A percentile compares a stretch with the other conserved stretches of the same genome.
phyloP scores from a whole-genome alignment of 2,797 vertebrate genomes.

The Poecilia velifera region DNA sequence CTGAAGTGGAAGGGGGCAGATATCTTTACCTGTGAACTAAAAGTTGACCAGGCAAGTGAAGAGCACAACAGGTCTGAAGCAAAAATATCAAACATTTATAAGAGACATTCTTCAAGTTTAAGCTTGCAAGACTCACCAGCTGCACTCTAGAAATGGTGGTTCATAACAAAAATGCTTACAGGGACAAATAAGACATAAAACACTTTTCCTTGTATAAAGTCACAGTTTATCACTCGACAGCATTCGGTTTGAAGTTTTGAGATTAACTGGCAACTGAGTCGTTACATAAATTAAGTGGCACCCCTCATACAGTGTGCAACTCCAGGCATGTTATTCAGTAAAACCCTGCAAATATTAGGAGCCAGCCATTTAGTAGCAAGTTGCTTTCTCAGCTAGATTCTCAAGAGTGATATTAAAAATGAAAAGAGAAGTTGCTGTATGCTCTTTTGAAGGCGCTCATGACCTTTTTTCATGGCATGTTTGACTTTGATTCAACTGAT shows the following conservation, averaged over 20 bases:
- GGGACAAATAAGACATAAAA: too few relatives aligned
- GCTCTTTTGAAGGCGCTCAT: neutral
- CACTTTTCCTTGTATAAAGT: neutral
- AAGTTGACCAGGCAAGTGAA: neutral
- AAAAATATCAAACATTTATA: neutral
- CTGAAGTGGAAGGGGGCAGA: neutral
- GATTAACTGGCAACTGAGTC: neutral
- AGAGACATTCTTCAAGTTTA: neutral
- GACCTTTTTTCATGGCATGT: neutral
- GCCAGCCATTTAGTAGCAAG: neutral
- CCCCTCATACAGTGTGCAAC: neutral
- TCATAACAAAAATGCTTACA: neutral
- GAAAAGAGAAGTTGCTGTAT: neutral
- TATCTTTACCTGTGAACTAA: constrained; percentile 5
- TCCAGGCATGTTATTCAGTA: neutral
- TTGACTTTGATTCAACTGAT: neutral
- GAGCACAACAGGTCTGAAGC: neutral
- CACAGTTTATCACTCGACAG: neutral
- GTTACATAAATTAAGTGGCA: neutral
- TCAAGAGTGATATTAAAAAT: neutral
- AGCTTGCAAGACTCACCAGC: neutral
- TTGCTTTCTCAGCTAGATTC: constrained; percentile 6
- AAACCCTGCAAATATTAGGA: neutral
- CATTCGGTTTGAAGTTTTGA: neutral
- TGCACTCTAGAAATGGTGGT: neutral